Evolutionary conservation across 2,888 invertebrate species (phyloP).

Genomic region (Rapana venosa): DNA sequence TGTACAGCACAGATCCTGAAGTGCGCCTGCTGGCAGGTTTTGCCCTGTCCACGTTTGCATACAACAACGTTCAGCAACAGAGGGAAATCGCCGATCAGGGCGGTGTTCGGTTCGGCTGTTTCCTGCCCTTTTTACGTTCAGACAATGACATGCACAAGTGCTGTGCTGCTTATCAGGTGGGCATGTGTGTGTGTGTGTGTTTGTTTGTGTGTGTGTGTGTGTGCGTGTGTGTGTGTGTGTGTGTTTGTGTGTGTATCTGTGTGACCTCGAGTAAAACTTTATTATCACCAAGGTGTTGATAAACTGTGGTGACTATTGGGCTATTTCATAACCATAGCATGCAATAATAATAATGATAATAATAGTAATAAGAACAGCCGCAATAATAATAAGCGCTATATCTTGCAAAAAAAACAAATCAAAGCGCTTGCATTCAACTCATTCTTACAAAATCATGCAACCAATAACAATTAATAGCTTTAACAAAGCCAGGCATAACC

Average conservation of each 20-base stretch:
- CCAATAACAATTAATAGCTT: too few species aligned
- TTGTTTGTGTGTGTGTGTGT: conserved; percentile 12
- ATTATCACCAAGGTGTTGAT: too few species aligned
- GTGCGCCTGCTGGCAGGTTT: conserved; percentile 73
- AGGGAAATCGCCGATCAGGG: conserved; percentile 75
- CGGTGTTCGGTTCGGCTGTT: conserved; percentile 75
- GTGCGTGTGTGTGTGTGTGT: conserved; percentile 12
- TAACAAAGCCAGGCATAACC: too few species aligned
- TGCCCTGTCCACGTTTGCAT: conserved; percentile 76
- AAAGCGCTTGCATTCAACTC: too few species aligned
- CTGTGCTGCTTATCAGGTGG: conserved; percentile 76
- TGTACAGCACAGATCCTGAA: conserved; percentile 68
- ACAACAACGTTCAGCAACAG: conserved; percentile 75
- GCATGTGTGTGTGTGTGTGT: not conserved
- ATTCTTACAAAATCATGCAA: too few species aligned
- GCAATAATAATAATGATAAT: too few species aligned
- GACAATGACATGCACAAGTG: conserved; percentile 74
- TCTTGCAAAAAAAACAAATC: too few species aligned
- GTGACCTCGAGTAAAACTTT: too few species aligned
- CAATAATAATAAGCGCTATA: too few species aligned
- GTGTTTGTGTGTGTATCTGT: not conserved
- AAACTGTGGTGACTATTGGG: too few species aligned
- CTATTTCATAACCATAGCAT: too few species aligned
- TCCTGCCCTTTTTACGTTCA: conserved; percentile 74
- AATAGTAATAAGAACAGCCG: too few species aligned